Percentiles rank a stretch among this genome's conserved stretches.
These are phyloP conservation scores for Notothenia rossii DNA, from an alignment of 2,113 vertebrate genomes.

Conservation along the genomic window DNA sequence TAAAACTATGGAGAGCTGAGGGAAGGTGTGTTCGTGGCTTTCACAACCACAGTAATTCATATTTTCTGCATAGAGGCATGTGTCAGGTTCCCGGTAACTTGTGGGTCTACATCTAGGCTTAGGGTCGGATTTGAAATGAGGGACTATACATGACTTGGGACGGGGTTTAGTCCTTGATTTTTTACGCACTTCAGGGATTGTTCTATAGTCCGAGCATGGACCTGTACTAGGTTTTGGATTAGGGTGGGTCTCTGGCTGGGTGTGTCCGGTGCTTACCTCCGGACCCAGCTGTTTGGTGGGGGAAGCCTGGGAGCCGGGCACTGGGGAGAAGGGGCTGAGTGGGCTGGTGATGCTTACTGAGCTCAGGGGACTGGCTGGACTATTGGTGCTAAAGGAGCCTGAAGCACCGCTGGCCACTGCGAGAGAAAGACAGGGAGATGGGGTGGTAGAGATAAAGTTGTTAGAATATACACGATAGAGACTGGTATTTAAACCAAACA, in stretches of 20 bases:
- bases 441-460: not conserved
- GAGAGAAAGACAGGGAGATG: conserved; percentile 29
- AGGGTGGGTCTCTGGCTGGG: conserved; percentile 52
- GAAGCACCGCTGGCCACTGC: conserved; percentile 88
- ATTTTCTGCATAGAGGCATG: conserved; percentile 5
- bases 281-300: conserved; percentile 89
- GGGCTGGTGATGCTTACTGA: conserved; percentile 96
- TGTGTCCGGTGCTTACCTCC: conserved; percentile 90
- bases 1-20: conserved; percentile 12
- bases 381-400: conserved; percentile 94
- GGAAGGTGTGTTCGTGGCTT: not conserved
- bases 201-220: conserved; percentile 9
- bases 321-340: conserved; percentile 94
- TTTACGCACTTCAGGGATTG: conserved; percentile 38
- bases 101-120: conserved; percentile 39
- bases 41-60: not conserved
- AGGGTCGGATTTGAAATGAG: conserved; percentile 30
- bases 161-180: conserved; percentile 35
- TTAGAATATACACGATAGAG: not conserved
- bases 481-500: not conserved
- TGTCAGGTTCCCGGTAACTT: conserved; percentile 45
- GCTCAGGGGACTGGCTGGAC: conserved; percentile 96
- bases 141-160: conserved; percentile 42
- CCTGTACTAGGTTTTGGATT: conserved; percentile 10
- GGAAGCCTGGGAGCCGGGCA: conserved; percentile 91